Evolutionary conservation across 2,888 invertebrate species (phyloP), one percentile per base, ranked within the genome.

Genomic region (Bruchidius siliquastri): DNA sequence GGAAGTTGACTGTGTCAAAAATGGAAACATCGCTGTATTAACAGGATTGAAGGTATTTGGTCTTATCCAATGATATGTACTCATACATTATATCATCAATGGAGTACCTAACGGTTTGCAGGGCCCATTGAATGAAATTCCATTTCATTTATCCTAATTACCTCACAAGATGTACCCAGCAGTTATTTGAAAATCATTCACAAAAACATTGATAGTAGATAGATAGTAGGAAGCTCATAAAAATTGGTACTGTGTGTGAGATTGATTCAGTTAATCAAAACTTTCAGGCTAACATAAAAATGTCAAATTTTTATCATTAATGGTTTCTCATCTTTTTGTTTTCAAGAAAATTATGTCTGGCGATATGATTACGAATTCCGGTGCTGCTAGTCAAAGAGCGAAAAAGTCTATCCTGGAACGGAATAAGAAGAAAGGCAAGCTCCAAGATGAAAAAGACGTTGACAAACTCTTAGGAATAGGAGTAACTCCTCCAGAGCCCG

Each of bases 21-120:
- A 89, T 13, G 99, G 99, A 3, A 96, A 96, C 87, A 97, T 99
- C 78, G 96, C 93, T 0, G 96, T 97, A 21, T 91, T 96, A 73
- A 90, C 95, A 72, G 96, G 97, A 6, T 88, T 99, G 20, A 96
- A 95, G 89, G 92, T 94, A 71, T 0, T 67, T 30, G 13, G 21
- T 66, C 21, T 20, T 26, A 6, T 22, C 18, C 8, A 6, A 20
- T 20, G 8, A 70, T 22, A n/a, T 67, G n/a, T n/a, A 67, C 20
- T 67, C 6, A 67, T 21, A 49, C n/a, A n/a, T n/a, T n/a, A n/a
- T n/a, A n/a, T n/a, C n/a, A n/a, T n/a, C n/a, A n/a, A n/a, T n/a
- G n/a, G n/a, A n/a, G n/a, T n/a, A n/a, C n/a, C n/a, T n/a, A n/a
- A n/a, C n/a, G n/a, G n/a, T n/a, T n/a, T n/a, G n/a, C n/a, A n/a